phyloP scores from a whole-genome alignment of 2,113 vertebrate genomes.

The Coracopsis vasa region DNA sequence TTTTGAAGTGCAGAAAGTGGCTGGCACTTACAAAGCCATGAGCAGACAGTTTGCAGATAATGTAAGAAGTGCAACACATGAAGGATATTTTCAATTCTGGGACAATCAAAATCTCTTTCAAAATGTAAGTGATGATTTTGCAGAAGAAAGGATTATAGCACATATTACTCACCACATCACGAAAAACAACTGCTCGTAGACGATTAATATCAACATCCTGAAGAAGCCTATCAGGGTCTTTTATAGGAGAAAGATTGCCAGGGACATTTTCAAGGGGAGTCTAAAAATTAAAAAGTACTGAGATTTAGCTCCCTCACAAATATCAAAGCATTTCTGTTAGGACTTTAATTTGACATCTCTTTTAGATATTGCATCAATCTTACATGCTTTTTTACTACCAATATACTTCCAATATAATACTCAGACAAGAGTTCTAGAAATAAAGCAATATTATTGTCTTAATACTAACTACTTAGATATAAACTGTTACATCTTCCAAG shows the following conservation, averaged over 20 bases:
- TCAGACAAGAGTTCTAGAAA: neutral
- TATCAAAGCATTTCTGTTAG: neutral
- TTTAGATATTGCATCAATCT: neutral
- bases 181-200: conserved; percentile 93
- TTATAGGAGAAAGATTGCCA: conserved; percentile 90
- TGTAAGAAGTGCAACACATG: neutral
- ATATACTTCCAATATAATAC: neutral
- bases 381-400: neutral
- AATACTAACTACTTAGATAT: neutral
- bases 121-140: neutral
- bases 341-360: neutral
- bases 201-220: conserved; percentile 97
- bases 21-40: neutral
- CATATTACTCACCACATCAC: conserved; percentile 88
- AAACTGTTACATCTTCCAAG: neutral
- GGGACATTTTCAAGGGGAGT: conserved; percentile 84
- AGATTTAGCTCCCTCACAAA: neutral
- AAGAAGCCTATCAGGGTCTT: conserved; percentile 93
- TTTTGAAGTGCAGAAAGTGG: neutral
- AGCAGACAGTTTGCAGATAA: neutral
- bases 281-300: conserved; percentile 70
- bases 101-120: neutral
- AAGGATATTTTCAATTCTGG: neutral
- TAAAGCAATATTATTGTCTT: neutral
- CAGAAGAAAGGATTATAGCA: neutral